phyloP scores from a whole-genome alignment of 2,888 invertebrate genomes.

The Adelognathus sp. region DNA sequence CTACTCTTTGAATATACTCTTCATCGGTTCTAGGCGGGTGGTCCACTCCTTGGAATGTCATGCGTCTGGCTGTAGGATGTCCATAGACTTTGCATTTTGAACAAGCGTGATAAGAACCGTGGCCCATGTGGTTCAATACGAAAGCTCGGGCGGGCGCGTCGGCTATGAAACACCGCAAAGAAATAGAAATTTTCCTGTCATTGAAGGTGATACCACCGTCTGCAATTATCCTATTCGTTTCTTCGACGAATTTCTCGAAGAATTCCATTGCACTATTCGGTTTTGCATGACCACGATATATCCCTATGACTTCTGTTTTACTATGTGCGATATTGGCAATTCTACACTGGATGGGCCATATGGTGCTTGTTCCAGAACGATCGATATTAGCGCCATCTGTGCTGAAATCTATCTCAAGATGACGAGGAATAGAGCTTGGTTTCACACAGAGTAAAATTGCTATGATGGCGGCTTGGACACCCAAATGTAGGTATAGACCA shows the following conservation, averaged over 20 bases:
- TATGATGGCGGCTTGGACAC: background rate
- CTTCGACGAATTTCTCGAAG: conserved; percentile 35
- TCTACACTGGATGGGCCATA: conserved; percentile 46
- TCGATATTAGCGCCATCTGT: background rate
- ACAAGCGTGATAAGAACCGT: conserved; percentile 51
- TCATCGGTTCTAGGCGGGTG: background rate
- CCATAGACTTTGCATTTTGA: conserved; percentile 53
- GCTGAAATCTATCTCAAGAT: background rate
- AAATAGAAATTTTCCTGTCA: background rate
- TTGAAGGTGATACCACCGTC: conserved; percentile 26
- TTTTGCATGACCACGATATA: conserved; percentile 51
- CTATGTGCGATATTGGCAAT: conserved; percentile 34
- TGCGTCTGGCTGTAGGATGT: background rate
- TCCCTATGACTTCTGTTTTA: conserved; percentile 38
- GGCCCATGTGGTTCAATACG: conserved; percentile 52
- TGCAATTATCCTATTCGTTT: conserved; percentile 10
- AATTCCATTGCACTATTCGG: conserved; percentile 35
- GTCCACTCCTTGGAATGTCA: background rate
- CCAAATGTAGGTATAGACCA: background rate
- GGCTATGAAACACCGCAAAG: conserved; percentile 49
- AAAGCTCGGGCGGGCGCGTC: conserved; percentile 59
- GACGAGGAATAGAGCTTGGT: background rate
- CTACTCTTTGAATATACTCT: background rate
- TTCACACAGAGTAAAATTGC: background rate
- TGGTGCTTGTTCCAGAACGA: background rate